Percentiles rank a stretch among this genome's conserved stretches.
phyloP scores from a whole-genome alignment of 2,113 vertebrate genomes.

The Colius striatus region DNA sequence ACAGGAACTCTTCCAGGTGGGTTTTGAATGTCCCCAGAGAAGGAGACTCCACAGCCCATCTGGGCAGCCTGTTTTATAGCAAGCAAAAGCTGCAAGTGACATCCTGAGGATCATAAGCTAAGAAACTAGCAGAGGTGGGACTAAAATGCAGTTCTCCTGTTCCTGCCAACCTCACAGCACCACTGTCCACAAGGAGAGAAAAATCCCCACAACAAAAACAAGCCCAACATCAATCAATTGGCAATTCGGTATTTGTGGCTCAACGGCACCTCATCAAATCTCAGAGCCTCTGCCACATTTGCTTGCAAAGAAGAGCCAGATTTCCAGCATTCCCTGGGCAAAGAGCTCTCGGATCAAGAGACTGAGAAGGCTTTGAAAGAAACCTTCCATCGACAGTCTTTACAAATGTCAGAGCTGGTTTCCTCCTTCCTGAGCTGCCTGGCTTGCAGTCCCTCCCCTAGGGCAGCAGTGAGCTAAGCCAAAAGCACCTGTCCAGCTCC shows the following conservation, averaged over 20 bases:
- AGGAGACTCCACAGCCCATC: no score
- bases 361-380: constrained; percentile 58
- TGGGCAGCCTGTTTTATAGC: neutral
- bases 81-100: neutral
- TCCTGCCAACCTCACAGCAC: neutral
- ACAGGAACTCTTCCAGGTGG: no score
- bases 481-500: constrained; percentile 50
- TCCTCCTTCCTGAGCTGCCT: neutral
- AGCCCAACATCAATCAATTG: neutral
- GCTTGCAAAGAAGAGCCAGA: constrained; percentile 21
- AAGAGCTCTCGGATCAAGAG: constrained; percentile 10
- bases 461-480: neutral
- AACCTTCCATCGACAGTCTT: constrained; percentile 36
- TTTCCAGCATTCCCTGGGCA: constrained; percentile 22
- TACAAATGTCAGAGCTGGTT: constrained; percentile 28
- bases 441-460: neutral
- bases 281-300: neutral
- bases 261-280: constrained; percentile 1
- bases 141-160: neutral
- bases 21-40: no score
- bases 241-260: constrained; percentile 40
- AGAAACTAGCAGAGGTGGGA: neutral
- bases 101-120: neutral
- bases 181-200: neutral
- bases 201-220: neutral